phyloP scores from a whole-genome alignment of 1,140 invertebrate genomes.

The Hydropsyche tenuis region DNA sequence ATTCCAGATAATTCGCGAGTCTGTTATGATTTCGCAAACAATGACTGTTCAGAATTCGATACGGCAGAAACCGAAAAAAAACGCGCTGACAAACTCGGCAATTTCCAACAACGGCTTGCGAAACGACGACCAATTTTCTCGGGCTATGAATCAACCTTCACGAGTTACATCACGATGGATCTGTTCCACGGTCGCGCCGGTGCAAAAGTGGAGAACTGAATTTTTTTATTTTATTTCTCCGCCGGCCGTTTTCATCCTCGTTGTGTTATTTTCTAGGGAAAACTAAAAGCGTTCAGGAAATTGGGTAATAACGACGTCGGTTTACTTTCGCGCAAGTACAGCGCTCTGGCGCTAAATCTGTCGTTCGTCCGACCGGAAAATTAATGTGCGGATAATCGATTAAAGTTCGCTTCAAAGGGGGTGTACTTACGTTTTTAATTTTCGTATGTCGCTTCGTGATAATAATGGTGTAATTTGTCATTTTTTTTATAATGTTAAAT shows the following conservation, averaged over 20 bases:
- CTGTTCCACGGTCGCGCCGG: too few relatives aligned
- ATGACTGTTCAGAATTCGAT: too few relatives aligned
- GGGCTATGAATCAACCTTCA: conserved; percentile 6
- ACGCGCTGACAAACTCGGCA: too few relatives aligned
- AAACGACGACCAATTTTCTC: neutral
- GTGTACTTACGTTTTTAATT: neutral
- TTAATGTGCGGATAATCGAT: conserved; percentile 18
- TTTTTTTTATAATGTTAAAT: too few relatives aligned
- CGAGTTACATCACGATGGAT: neutral
- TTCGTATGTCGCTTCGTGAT: too few relatives aligned
- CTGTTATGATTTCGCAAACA: too few relatives aligned
- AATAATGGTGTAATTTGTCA: too few relatives aligned
- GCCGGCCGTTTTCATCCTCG: neutral
- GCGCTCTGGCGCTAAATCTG: conserved; percentile 2
- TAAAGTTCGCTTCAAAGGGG: neutral
- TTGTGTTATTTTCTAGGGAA: neutral
- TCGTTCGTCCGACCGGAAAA: neutral
- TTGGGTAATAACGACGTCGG: neutral
- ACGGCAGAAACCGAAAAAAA: too few relatives aligned
- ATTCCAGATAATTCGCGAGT: too few relatives aligned
- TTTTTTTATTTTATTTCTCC: neutral
- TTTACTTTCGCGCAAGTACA: neutral
- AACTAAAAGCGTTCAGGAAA: neutral
- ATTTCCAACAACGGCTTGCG: too few relatives aligned
- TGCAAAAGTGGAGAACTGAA: too few relatives aligned